A percentile compares a stretch with the other conserved stretches of the same genome.
phyloP scores from a whole-genome alignment of 2,797 vertebrate species.

The Huso huso region DNA sequence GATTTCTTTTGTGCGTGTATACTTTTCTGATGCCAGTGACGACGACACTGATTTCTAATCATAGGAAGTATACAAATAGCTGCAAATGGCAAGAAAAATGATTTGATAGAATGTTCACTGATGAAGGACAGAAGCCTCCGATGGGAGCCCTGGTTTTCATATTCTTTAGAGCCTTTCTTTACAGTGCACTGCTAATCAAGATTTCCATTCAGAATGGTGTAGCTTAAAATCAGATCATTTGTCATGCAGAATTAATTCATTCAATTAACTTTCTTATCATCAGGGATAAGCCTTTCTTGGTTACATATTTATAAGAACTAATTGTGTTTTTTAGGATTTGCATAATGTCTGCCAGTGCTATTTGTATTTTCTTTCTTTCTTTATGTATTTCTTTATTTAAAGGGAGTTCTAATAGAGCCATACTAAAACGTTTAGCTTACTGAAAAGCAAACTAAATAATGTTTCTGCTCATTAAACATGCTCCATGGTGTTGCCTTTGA shows the following conservation, averaged over 20 bases:
- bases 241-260: slow-evolving; percentile 7
- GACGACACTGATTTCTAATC: slow-evolving; percentile 36
- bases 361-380: slow-evolving; percentile 32
- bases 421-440: slow-evolving; percentile 16
- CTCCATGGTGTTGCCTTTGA: too few species aligned
- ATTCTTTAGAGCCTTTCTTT: slow-evolving; percentile 8
- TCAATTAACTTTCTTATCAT: slow-evolving; percentile 11
- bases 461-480: too few species aligned
- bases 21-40: slow-evolving; percentile 30
- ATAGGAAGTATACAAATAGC: slow-evolving; percentile 30
- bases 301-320: background rate
- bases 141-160: slow-evolving; percentile 24
- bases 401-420: background rate
- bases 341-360: slow-evolving; percentile 20
- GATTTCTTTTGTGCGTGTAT: slow-evolving; percentile 28
- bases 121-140: slow-evolving; percentile 20
- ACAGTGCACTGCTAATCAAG: background rate
- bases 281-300: slow-evolving; percentile 5
- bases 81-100: slow-evolving; percentile 22
- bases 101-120: slow-evolving; percentile 31
- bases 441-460: slow-evolving; percentile 3
- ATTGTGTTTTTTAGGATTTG: too few species aligned
- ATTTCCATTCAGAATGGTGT: background rate
- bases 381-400: background rate
- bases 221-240: background rate